phyloP scores from a whole-genome alignment of 2,797 vertebrate species.

The Chaetophractus vellerosus region DNA sequence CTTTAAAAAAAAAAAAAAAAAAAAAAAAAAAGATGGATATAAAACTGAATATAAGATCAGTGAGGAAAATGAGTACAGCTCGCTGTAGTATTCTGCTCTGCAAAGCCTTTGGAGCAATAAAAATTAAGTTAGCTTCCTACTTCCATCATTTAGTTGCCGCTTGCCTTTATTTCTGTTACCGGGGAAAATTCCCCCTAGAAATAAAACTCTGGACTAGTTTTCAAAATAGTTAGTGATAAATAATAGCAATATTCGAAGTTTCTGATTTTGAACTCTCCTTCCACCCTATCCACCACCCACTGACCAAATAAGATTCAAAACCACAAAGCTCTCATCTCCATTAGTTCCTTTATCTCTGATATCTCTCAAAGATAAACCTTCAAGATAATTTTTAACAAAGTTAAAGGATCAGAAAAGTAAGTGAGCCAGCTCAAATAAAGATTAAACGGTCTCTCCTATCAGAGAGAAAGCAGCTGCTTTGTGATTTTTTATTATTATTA shows the following conservation, averaged over 20 bases:
- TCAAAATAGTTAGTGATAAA: slow-evolving; percentile 58
- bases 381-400: slow-evolving; percentile 79
- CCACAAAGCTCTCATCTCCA: slow-evolving; percentile 71
- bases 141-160: neutral
- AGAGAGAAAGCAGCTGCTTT: slow-evolving; percentile 60
- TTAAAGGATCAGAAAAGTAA: slow-evolving; percentile 73
- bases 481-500: neutral
- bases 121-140: neutral
- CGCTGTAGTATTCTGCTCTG: neutral
- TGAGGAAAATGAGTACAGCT: neutral
- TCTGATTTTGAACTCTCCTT: slow-evolving; percentile 73
- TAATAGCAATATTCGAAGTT: slow-evolving; percentile 64
- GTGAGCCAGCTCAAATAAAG: slow-evolving; percentile 74
- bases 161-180: neutral
- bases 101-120: neutral
- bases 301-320: slow-evolving; percentile 67
- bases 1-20: too few species aligned
- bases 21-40: neutral
- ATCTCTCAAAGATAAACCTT: slow-evolving; percentile 76
- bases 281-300: slow-evolving; percentile 57
- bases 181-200: neutral
- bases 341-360: slow-evolving; percentile 75
- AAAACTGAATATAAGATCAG: neutral
- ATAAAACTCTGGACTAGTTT: slow-evolving; percentile 65
- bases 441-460: slow-evolving; percentile 75